Base-by-base conservation (phyloP, 2,888 invertebrate genomes). In the Lasioglossum marginatum region DNA sequence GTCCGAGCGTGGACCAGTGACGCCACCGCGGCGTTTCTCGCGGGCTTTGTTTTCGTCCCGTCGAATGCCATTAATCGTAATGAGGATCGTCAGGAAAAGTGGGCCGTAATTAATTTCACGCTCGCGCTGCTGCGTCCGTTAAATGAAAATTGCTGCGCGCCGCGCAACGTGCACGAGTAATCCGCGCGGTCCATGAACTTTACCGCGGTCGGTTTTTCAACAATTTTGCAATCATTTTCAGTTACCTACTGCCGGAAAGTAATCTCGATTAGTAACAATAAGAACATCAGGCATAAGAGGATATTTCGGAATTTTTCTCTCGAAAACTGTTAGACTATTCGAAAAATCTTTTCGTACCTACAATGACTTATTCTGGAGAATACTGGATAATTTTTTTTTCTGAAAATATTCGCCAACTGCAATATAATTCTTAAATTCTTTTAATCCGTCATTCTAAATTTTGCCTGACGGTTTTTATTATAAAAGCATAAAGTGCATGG, bases 21-120 rank as follows among this genome's bases (percentile, higher is more conserved):
- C 19, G 63, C 31, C 63, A 31, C 8, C 31, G 19, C 70, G 40
- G 37, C 63, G 16, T 60, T 52, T 23, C 66, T 75, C 57, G 66
- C 45, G 57, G 68, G 60, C 52, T 75, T 79, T 72, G 70, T 77
- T 75, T 79, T 75, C 66, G 27, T 79, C 79, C 37, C 78, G 80
- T 60, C 63, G 76, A 73, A 73, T 48, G 70, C 74, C 77, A 74
- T 81, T 84, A 68, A 81, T 84, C 77, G 73, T 80, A 73, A 84
- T 81, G 74, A 37, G 16, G 60, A 52, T 48, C 40, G 68, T 57
- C 45, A 27, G 27, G 19, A 31, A 40, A 63, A 76, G 71, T 71
- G 68, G n/a, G 60, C 19, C 77, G 52, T 71, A 77, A 84, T 84
- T 84, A 77, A 81, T 84, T 84, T 81, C 66, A 48, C 31, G 73